Evolutionary conservation across 2,113 vertebrate genomes (phyloP).

Genomic region (Orthonyx spaldingii): DNA sequence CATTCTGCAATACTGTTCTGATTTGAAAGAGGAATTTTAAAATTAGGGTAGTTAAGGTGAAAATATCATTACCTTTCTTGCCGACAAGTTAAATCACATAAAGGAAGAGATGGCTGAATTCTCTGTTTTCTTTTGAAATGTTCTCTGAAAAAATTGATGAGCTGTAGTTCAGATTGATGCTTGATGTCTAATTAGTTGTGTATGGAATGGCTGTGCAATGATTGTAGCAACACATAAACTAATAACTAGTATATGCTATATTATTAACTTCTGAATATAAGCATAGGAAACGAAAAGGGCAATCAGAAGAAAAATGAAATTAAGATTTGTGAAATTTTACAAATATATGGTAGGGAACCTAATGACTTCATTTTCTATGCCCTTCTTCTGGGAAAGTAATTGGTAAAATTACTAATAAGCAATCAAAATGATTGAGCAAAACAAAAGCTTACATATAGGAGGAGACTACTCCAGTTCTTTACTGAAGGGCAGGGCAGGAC

Average conservation of each 20-base stretch:
- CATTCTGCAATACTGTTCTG: not conserved
- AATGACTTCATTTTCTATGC: not conserved
- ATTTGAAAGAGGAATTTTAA: conserved; percentile 2
- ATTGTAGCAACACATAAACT: not conserved
- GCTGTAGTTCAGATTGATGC: not conserved
- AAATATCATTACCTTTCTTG: not conserved
- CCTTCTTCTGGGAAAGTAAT: not conserved
- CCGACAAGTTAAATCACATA: not conserved
- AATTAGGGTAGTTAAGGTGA: conserved; percentile 4
- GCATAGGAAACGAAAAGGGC: not conserved
- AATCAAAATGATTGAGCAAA: not conserved
- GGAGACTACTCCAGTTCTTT: not conserved
- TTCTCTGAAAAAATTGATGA: not conserved
- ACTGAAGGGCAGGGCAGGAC: not conserved
- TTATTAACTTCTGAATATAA: not conserved
- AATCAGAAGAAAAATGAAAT: not conserved
- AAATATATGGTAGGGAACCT: not conserved
- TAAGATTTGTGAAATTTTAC: not conserved
- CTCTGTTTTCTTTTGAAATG: not conserved
- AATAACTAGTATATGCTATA: not conserved
- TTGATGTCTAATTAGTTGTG: not conserved
- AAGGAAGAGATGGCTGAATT: not conserved
- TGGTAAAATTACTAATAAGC: not conserved
- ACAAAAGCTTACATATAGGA: not conserved
- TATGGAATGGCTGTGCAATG: not conserved